phyloP scores from a whole-genome alignment of 2,888 invertebrate species.

The Pseudanteris insignis region DNA sequence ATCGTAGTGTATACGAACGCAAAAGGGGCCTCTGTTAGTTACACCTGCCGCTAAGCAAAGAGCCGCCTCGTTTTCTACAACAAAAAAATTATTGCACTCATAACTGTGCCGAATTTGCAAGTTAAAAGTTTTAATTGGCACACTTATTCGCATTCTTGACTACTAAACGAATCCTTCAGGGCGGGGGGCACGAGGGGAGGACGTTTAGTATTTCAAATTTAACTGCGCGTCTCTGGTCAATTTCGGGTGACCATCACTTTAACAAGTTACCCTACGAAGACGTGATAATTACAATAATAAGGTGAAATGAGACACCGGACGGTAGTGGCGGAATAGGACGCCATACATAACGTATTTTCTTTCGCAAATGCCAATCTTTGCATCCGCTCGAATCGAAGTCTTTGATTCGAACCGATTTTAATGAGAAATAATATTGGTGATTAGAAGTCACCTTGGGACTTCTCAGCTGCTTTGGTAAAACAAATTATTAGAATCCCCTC shows the following conservation, averaged over 20 bases:
- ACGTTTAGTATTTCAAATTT: too few species aligned
- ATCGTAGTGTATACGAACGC: conserved; percentile 58
- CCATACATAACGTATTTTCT: too few species aligned
- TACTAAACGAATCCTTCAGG: conserved; percentile 15
- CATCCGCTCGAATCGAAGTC: too few species aligned
- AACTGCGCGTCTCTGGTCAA: conserved; percentile 10
- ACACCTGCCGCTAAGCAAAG: conserved; percentile 49
- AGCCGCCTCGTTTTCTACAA: conserved; percentile 28
- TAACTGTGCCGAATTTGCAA: conserved; percentile 34
- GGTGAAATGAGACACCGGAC: too few species aligned
- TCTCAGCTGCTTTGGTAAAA: too few species aligned
- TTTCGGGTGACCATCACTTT: conserved; percentile 16
- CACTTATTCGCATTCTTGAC: conserved; percentile 11
- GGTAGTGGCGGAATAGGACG: too few species aligned
- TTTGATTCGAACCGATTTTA: too few species aligned
- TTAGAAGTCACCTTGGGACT: too few species aligned
- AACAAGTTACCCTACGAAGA: conserved; percentile 11
- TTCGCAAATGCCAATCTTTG: too few species aligned
- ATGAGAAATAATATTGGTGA: too few species aligned
- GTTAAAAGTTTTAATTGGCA: conserved; percentile 30
- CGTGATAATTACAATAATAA: conserved; percentile 16
- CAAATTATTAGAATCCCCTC: too few species aligned
- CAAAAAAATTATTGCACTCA: conserved; percentile 21
- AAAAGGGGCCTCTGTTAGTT: conserved; percentile 53
- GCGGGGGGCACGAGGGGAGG: too few species aligned